Evolutionary conservation across 2,888 invertebrate species (phyloP).

Genomic region (Cordilura impudica): DNA sequence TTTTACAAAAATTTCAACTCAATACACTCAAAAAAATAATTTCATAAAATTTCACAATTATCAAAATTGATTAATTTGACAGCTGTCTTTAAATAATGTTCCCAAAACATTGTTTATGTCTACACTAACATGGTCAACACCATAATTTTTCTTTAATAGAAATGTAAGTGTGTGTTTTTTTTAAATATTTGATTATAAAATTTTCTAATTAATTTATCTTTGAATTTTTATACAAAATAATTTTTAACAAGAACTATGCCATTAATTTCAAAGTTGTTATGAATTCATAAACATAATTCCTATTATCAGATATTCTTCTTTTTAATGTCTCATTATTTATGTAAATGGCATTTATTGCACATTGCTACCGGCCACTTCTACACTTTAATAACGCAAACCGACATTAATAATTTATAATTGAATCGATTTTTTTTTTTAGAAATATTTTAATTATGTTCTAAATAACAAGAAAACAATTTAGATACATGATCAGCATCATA

Average conservation of each 20-base stretch:
- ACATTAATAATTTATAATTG: constrained; percentile 42
- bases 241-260: constrained; percentile 11
- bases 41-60: too few species aligned
- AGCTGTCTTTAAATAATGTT: neutral
- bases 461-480: neutral
- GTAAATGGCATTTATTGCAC: constrained; percentile 46
- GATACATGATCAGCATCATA: neutral
- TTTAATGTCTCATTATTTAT: constrained; percentile 31
- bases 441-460: too few species aligned
- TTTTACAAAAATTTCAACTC: too few species aligned
- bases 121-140: neutral
- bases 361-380: constrained; percentile 19
- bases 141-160: neutral
- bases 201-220: constrained; percentile 49
- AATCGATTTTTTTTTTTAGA: constrained; percentile 26
- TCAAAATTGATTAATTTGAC: neutral
- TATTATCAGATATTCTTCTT: neutral
- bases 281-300: neutral
- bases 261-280: constrained; percentile 46
- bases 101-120: neutral
- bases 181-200: too few species aligned
- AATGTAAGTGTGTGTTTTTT: too few species aligned
- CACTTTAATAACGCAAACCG: constrained; percentile 43
- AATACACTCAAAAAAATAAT: too few species aligned
- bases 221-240: neutral